A percentile compares a stretch with the other conserved stretches of the same genome.
Evolutionary conservation across 1,140 invertebrate species (phyloP).

Genomic region (Gryllus bimaculatus): DNA sequence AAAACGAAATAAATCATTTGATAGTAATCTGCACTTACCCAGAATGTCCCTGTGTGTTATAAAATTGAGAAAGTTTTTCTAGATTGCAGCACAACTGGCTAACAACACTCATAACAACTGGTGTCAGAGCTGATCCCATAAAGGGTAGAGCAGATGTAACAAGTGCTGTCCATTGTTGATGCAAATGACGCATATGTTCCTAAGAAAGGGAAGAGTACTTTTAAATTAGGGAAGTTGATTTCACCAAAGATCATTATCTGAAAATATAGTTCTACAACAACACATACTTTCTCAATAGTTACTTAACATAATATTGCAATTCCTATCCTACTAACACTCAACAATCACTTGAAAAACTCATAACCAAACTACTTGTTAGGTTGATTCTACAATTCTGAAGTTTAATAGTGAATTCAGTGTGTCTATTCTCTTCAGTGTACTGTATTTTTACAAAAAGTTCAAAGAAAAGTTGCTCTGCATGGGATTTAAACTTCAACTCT

Average conservation of each 20-base stretch:
- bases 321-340: no score
- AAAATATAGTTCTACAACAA: background rate
- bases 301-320: no score
- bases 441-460: no score
- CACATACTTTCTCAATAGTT: no score
- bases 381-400: no score
- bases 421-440: no score
- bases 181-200: slow-evolving; percentile 45
- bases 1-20: background rate
- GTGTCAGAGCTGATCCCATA: slow-evolving; percentile 61
- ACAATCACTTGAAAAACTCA: no score
- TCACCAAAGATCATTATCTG: background rate
- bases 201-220: background rate
- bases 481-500: no score
- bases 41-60: slow-evolving; percentile 26
- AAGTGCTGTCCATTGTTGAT: slow-evolving; percentile 71
- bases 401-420: no score
- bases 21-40: background rate
- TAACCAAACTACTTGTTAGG: no score
- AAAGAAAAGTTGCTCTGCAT: no score
- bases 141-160: slow-evolving; percentile 67
- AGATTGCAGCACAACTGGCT: slow-evolving; percentile 78
- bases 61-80: slow-evolving; percentile 49
- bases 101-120: slow-evolving; percentile 66
- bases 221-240: background rate